These are phyloP conservation scores for Tarsius wallacei DNA, from an alignment of 2,797 vertebrate species.

Conservation along the genomic window DNA sequence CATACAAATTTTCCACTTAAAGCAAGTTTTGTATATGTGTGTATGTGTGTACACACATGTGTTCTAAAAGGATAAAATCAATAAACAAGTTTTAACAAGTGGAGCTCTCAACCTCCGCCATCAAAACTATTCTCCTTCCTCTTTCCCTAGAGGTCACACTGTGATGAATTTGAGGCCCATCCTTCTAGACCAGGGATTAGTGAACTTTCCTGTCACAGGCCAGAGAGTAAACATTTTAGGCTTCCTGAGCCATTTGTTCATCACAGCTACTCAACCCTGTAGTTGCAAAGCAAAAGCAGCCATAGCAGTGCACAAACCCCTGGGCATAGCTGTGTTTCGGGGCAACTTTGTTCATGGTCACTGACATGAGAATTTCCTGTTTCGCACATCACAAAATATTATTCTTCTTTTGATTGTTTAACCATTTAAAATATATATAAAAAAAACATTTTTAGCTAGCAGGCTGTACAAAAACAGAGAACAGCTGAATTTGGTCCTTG, in stretches of 20 bases:
- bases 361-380: neutral
- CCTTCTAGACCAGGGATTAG: neutral
- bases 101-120: neutral
- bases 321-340: neutral
- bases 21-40: neutral
- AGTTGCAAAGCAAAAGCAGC: neutral
- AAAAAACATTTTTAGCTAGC: neutral
- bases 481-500: neutral
- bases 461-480: neutral
- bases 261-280: no score
- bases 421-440: neutral
- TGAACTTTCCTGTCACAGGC: neutral
- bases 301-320: neutral
- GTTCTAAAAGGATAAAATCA: constrained; percentile 27
- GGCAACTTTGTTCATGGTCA: neutral
- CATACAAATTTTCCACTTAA: neutral
- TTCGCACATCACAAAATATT: neutral
- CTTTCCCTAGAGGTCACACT: neutral
- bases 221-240: neutral
- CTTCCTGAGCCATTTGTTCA: neutral
- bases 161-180: neutral
- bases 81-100: neutral
- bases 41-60: neutral
- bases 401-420: neutral
- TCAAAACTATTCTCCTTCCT: no score